Conservation (phyloP, 2,113 vertebrate genomes). For the Ardeotis arabs region DNA sequence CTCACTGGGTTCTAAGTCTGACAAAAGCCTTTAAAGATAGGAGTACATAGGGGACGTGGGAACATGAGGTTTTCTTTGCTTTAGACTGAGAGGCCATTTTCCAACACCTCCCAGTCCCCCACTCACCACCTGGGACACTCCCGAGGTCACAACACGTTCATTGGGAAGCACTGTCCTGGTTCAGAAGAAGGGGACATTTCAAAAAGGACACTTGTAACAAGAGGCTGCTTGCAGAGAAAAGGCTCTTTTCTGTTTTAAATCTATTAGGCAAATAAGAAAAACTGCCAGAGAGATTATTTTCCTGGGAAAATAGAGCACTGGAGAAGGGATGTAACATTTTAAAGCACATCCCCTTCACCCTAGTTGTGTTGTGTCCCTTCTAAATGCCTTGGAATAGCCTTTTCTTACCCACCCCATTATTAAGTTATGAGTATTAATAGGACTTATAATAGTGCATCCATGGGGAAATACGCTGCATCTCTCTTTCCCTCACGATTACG, state of each 20-base stretch:
- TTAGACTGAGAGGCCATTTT: not conserved
- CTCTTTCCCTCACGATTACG: not conserved
- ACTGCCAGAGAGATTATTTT: not conserved
- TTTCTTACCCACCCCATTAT: not conserved
- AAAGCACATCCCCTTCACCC: not conserved
- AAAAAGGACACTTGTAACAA: not conserved
- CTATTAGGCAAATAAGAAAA: not conserved
- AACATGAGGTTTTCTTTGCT: not conserved
- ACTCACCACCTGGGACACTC: not conserved
- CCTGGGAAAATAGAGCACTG: not conserved
- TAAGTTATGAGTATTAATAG: conserved; percentile 36
- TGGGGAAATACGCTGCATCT: not conserved
- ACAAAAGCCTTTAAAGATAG: not conserved
- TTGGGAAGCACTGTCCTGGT: rapidly evolving
- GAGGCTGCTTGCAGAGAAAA: not conserved
- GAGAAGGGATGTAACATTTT: not conserved
- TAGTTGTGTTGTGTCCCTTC: not conserved
- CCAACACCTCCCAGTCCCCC: not conserved
- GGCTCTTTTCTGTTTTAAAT: not conserved
- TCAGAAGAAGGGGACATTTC: not conserved
- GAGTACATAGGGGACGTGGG: not conserved
- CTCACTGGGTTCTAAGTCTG: not conserved
- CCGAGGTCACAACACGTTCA: not conserved
- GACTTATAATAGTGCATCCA: conserved; percentile 11
- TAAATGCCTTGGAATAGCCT: not conserved